A percentile compares a stretch with the other conserved stretches of the same genome.
Conservation (phyloP, 2,888 invertebrate species). For the Metacarcinus magister region DNA sequence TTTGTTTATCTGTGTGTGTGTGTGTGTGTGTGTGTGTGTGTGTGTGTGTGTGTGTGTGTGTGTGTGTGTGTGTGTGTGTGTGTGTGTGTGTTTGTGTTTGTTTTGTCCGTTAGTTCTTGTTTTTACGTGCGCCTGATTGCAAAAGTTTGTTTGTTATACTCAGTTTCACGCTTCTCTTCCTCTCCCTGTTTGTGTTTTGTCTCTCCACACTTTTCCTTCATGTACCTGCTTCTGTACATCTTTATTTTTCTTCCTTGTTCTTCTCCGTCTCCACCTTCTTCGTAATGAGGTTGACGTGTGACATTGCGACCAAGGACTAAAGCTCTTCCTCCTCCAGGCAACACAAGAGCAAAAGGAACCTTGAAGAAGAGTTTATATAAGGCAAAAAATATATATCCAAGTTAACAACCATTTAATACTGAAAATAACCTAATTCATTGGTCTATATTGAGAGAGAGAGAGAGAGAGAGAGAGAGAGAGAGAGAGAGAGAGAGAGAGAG, state of each 20-base stretch:
- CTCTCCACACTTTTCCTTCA: background rate
- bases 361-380: background rate
- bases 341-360: background rate
- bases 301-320: background rate
- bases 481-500: conserved; percentile 2
- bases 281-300: background rate
- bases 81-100: background rate
- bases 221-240: background rate
- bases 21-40: conserved; percentile 18
- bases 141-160: background rate
- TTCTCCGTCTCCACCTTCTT: background rate
- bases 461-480: conserved; percentile 13
- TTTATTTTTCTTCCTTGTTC: background rate
- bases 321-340: conserved; percentile 6
- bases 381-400: background rate
- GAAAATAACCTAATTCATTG: background rate
- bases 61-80: background rate
- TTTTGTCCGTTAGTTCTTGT: background rate
- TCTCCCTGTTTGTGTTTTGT: background rate
- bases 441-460: background rate
- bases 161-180: background rate
- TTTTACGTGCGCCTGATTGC: background rate
- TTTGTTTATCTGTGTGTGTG: background rate
- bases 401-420: background rate
- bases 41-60: background rate